phyloP scores from a whole-genome alignment of 1,140 invertebrate species.

The Zeugodacus cucurbitae region DNA sequence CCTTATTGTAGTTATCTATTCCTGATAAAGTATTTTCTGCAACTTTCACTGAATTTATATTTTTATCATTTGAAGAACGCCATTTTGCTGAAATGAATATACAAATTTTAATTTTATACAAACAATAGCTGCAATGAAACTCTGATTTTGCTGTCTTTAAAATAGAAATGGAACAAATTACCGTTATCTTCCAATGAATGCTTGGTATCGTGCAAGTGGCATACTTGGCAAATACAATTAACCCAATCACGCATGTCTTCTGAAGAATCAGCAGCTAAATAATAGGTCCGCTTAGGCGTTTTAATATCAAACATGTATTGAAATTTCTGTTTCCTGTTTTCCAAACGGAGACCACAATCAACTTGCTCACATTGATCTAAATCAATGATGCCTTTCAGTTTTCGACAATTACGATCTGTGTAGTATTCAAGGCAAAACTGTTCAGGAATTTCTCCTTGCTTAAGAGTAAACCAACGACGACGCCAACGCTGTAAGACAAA shows the following conservation, averaged over 20 bases:
- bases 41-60: not conserved
- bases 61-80: not conserved
- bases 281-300: constrained; percentile 89
- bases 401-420: constrained; percentile 85
- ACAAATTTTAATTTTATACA: too few species aligned
- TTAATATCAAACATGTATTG: constrained; percentile 89
- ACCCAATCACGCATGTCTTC: constrained; percentile 96
- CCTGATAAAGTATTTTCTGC: not conserved
- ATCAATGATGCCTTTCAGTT: constrained; percentile 91
- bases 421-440: constrained; percentile 96
- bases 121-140: too few species aligned
- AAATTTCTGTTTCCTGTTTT: constrained; percentile 84
- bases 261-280: constrained; percentile 90
- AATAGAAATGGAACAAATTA: constrained; percentile 44
- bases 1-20: not conserved
- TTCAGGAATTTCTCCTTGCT: constrained; percentile 89
- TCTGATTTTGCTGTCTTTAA: not conserved
- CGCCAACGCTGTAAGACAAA: constrained; percentile 84
- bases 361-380: constrained; percentile 96
- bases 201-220: constrained; percentile 78
- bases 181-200: constrained; percentile 58
- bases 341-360: constrained; percentile 85
- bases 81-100: constrained; percentile 4
- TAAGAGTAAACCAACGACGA: constrained; percentile 90
- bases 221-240: constrained; percentile 91